A percentile compares a stretch with the other conserved stretches of the same genome.
Conservation (phyloP, 2,797 vertebrate genomes). For the Cottoperca gobio region DNA sequence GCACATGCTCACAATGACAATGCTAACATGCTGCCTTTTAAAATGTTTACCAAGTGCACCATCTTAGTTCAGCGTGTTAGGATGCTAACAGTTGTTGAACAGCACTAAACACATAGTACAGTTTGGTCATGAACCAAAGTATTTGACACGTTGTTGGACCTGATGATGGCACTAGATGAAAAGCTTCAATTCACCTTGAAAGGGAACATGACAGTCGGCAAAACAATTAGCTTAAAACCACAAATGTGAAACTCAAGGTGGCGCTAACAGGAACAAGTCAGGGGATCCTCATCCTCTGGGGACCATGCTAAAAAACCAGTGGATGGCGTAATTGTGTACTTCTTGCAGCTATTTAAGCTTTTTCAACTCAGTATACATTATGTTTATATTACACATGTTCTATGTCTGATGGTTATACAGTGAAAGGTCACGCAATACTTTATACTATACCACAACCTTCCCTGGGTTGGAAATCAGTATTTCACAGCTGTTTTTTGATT, state of each 20-base stretch:
- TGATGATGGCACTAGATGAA: not conserved
- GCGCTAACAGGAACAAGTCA: no score
- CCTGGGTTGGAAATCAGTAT: not conserved
- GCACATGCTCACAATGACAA: not conserved
- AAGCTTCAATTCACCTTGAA: not conserved
- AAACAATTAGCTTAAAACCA: not conserved
- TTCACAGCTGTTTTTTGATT: constrained; percentile 1
- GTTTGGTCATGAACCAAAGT: not conserved
- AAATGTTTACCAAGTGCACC: not conserved
- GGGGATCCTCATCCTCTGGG: not conserved
- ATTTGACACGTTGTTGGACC: not conserved
- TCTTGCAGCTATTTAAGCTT: not conserved
- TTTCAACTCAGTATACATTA: not conserved
- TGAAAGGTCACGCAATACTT: not conserved
- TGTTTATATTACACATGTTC: not conserved
- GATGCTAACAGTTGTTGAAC: not conserved
- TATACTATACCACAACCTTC: not conserved
- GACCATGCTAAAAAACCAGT: not conserved
- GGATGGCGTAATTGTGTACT: no score
- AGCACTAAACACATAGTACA: not conserved
- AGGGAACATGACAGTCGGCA: not conserved
- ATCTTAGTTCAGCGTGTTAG: not conserved
- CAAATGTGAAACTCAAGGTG: no score
- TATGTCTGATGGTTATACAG: not conserved
- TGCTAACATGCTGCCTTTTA: not conserved